Evolutionary conservation across 2,888 invertebrate genomes (phyloP).

Genomic region (Melanostoma mellinum): DNA sequence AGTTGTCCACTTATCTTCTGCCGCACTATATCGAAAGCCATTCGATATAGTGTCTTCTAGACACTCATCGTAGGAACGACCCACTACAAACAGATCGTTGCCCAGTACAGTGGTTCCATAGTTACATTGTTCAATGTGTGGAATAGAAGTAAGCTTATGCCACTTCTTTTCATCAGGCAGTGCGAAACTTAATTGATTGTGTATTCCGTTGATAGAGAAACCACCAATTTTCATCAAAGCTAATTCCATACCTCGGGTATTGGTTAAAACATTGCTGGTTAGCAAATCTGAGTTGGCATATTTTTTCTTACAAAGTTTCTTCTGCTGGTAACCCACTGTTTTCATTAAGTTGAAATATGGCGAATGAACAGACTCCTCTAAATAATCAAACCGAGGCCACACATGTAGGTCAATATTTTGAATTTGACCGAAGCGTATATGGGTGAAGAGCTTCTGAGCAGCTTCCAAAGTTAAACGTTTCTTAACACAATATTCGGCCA

Average conservation of each 20-base stretch:
- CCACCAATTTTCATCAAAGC: conserved; percentile 88
- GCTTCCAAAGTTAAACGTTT: conserved; percentile 73
- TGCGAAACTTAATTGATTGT: conserved; percentile 87
- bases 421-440: conserved; percentile 78
- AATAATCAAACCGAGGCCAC: conserved; percentile 44
- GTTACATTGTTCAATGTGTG: conserved; percentile 89
- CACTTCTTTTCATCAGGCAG: conserved; percentile 85
- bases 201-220: conserved; percentile 86
- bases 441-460: conserved; percentile 74
- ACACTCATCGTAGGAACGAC: conserved; percentile 88
- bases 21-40: conserved; percentile 86
- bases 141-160: conserved; percentile 87
- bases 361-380: conserved; percentile 40
- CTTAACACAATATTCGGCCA: conserved; percentile 84
- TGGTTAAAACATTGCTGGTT: conserved; percentile 81
- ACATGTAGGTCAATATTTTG: conserved; percentile 27
- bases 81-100: conserved; percentile 87
- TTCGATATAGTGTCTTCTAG: conserved; percentile 87
- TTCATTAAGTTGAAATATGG: conserved; percentile 49
- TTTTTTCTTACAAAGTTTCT: conserved; percentile 30
- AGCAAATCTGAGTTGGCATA: conserved; percentile 60
- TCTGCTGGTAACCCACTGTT: conserved; percentile 44
- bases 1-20: conserved; percentile 86
- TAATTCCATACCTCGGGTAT: conserved; percentile 87
- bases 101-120: conserved; percentile 87